A percentile compares a stretch with the other conserved stretches of the same genome.
phyloP scores from a whole-genome alignment of 2,888 invertebrate species.

The Eurytoma adleriae region DNA sequence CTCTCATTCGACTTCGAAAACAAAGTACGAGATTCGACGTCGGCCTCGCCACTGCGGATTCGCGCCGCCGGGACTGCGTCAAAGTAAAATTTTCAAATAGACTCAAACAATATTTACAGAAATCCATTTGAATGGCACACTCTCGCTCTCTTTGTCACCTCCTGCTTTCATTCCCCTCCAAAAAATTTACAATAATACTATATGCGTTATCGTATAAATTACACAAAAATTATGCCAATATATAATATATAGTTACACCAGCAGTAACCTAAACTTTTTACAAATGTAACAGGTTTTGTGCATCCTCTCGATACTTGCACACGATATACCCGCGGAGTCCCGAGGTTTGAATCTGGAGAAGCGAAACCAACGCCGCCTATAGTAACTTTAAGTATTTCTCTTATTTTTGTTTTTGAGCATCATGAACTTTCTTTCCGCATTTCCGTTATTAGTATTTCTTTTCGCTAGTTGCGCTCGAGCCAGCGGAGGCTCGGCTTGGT shows the following conservation, averaged over 20 bases:
- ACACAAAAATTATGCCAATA: conserved; percentile 53
- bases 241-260: conserved; percentile 46
- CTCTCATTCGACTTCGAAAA: conserved; percentile 1
- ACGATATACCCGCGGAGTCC: conserved; percentile 37
- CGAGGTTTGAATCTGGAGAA: conserved; percentile 37
- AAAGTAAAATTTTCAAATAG: conserved; percentile 47
- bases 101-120: conserved; percentile 54
- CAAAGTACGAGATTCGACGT: conserved; percentile 34
- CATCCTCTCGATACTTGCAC: conserved; percentile 38
- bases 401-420: conserved; percentile 45
- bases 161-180: conserved; percentile 10
- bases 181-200: conserved; percentile 54
- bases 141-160: conserved; percentile 3
- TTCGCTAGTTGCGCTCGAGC: not conserved
- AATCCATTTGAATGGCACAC: conserved; percentile 52
- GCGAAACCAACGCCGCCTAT: conserved; percentile 49
- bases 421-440: conserved; percentile 37
- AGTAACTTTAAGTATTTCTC: conserved; percentile 47
- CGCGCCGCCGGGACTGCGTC: not conserved
- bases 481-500: conserved; percentile 4
- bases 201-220: conserved; percentile 39
- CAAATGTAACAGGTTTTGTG: conserved; percentile 55
- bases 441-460: not conserved
- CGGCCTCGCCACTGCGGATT: conserved; percentile 42
- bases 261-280: conserved; percentile 56